A percentile compares a stretch with the other conserved stretches of the same genome.
These are phyloP conservation scores for Pheosia gnoma DNA, from an alignment of 2,888 invertebrate genomes.

Conservation along the genomic window DNA sequence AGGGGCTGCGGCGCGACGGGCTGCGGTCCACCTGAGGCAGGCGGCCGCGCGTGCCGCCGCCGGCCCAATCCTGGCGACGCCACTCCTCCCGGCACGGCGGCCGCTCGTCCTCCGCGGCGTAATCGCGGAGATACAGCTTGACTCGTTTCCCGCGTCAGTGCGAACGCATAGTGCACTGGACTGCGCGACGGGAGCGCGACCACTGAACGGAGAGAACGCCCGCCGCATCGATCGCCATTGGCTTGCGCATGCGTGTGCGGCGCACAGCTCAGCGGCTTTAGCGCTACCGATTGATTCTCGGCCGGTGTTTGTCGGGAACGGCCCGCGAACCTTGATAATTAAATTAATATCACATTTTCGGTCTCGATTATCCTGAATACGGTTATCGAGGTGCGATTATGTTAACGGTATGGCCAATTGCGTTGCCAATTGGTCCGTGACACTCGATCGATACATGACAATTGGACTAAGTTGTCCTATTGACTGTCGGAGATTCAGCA, in stretches of 20 bases:
- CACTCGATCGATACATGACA: not conserved
- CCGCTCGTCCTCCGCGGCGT: slow-evolving; percentile 83
- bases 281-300: slow-evolving; percentile 60
- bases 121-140: slow-evolving; percentile 84
- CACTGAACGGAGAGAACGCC: slow-evolving; percentile 67
- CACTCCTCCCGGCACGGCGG: slow-evolving; percentile 80
- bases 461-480: not conserved
- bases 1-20: slow-evolving; percentile 92
- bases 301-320: slow-evolving; percentile 33
- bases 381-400: slow-evolving; percentile 14
- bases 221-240: slow-evolving; percentile 69
- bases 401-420: slow-evolving; percentile 20
- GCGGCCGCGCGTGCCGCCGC: slow-evolving; percentile 82
- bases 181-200: slow-evolving; percentile 79
- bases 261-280: slow-evolving; percentile 57
- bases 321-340: slow-evolving; percentile 34
- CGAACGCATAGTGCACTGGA: slow-evolving; percentile 72
- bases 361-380: slow-evolving; percentile 19
- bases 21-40: slow-evolving; percentile 95
- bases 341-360: slow-evolving; percentile 42
- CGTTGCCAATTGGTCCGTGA: not conserved
- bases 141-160: slow-evolving; percentile 79
- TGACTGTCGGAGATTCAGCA: not conserved
- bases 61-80: slow-evolving; percentile 79
- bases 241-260: slow-evolving; percentile 60